Conservation (phyloP, 2,113 vertebrate species). For the Sitta europaea region DNA sequence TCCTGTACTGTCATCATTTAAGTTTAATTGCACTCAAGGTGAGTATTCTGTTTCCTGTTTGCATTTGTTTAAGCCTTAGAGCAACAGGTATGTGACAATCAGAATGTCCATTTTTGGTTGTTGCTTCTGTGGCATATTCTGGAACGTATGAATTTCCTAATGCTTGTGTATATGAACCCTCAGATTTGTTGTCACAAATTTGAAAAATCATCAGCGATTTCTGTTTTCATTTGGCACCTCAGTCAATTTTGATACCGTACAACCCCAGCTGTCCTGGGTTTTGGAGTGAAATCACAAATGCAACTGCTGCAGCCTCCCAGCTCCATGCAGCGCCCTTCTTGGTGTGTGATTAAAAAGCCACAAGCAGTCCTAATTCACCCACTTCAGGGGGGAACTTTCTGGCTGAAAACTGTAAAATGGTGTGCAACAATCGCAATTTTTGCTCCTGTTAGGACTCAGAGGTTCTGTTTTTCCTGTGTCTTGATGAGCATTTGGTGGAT, state of each 20-base stretch:
- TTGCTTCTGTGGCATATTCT: neutral
- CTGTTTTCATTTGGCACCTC: neutral
- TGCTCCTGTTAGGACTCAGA: neutral
- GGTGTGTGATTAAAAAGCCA: neutral
- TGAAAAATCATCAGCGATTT: neutral
- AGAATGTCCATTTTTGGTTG: neutral
- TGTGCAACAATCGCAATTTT: neutral
- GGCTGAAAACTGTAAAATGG: neutral
- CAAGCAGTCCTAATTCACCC: neutral
- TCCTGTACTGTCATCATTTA: neutral
- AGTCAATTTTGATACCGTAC: neutral
- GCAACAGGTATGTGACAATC: neutral
- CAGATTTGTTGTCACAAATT: neutral
- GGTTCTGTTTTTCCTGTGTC: neutral
- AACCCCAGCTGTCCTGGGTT: neutral
- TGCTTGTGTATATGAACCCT: neutral
- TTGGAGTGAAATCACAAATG: neutral
- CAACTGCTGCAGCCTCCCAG: neutral
- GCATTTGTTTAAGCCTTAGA: neutral
- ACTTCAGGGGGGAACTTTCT: neutral
- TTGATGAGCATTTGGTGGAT: neutral
- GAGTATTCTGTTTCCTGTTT: neutral
- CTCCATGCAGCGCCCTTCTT: neutral
- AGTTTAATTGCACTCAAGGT: neutral
- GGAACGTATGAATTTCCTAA: neutral